A percentile compares a stretch with the other conserved stretches of the same genome.
phyloP scores from a whole-genome alignment of 2,888 invertebrate species.

The Xiphydria camelus region DNA sequence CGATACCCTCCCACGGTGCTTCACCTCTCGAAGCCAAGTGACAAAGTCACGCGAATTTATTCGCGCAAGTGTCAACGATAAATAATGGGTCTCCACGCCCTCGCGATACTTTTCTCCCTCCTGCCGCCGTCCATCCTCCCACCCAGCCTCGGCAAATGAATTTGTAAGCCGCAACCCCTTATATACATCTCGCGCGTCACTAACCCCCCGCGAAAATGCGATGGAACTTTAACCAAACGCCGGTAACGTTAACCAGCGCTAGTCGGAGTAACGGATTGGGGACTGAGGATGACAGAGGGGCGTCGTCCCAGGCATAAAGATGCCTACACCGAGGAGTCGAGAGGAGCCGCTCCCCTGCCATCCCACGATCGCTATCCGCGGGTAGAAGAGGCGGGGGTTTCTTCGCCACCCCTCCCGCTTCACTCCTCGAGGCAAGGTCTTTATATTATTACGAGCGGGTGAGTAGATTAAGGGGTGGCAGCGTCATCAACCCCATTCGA shows the following conservation, averaged over 20 bases:
- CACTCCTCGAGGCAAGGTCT: background rate
- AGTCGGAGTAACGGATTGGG: constrained; percentile 25
- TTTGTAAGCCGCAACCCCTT: constrained; percentile 30
- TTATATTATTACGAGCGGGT: background rate
- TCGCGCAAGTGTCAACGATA: constrained; percentile 21
- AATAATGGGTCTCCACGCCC: constrained; percentile 24
- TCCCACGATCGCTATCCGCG: background rate
- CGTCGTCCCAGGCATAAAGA: constrained; percentile 31
- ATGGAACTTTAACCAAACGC: constrained; percentile 31
- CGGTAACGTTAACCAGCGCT: constrained; percentile 15
- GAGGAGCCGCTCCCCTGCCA: background rate
- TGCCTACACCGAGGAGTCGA: constrained; percentile 8
- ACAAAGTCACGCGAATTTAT: constrained; percentile 15
- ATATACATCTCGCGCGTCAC: constrained; percentile 15
- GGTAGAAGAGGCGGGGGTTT: no score
- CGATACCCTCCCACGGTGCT: no score
- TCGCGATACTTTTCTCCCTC: background rate
- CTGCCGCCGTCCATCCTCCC: background rate
- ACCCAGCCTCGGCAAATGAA: constrained; percentile 26
- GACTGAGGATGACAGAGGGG: constrained; percentile 33
- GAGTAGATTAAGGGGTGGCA: background rate
- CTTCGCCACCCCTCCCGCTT: background rate
- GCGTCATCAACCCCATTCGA: background rate
- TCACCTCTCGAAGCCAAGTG: constrained; percentile 2
- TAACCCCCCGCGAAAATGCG: constrained; percentile 12